Base-by-base conservation (phyloP, 2,113 vertebrate species). In the Monarcha castaneiventris region DNA sequence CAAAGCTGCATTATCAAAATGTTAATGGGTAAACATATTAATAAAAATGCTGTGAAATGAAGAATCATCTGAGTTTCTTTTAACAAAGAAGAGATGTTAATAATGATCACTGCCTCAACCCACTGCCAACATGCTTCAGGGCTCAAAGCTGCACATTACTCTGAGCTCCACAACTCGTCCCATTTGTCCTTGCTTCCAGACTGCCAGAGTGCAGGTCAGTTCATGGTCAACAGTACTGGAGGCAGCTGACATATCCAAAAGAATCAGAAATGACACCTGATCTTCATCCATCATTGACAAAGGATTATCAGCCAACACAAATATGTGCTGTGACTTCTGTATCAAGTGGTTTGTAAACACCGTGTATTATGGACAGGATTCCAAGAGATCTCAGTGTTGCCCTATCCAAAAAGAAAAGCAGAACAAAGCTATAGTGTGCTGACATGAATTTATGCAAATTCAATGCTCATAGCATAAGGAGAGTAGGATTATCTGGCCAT, bases 231-330 rank as follows among this genome's bases (percentile, higher is more conserved):
- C 27, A 71, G 52, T 52, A 88, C 71, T 59, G 68, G 61, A 93
- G 61, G 75, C 93, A 96, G 84, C 59, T 91, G 79, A 91, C 82
- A 95, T 25, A 90, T 86, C 72, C 79, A 72, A 88, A 95, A 93
- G 75, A 71, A 90, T 83, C 87, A 90, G 72, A 89, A 90, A 61
- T 3, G 18, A 86, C 87, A 88, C 64, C 87, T 96, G 92, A 90
- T 93, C 68, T 86, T 92, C 79, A 91, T 92, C 72, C 85, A 93
- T 95, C 90, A 92, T 33, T 91, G 91, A 55, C 69, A 89, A 92
- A 62, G 62, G 56, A 91, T 88, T 90, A 75, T 74, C 59, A 76
- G 84, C 68, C 89, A 94, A 79, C 83, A 91, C 63, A 93, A 87
- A 76, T 58, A 94, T 63, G 37, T 84, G 74, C 63, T 80, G 72